phyloP scores from a whole-genome alignment of 2,888 invertebrate genomes.

The Leptarthrus brevirostris region DNA sequence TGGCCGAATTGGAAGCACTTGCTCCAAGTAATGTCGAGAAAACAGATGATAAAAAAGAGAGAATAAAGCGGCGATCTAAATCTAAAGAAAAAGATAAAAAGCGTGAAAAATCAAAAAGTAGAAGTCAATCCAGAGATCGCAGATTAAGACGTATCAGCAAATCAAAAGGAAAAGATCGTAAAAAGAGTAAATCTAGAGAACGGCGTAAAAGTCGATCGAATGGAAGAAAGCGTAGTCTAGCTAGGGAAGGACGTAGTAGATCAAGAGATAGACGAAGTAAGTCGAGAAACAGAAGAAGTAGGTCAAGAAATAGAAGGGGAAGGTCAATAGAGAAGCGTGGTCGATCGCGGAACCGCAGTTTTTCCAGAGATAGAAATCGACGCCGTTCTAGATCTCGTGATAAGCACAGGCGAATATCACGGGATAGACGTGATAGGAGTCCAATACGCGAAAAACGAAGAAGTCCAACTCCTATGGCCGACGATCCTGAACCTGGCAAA shows the following conservation, averaged over 20 bases:
- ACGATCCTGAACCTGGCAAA: slow-evolving; percentile 83
- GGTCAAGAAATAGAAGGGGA: slow-evolving; percentile 16
- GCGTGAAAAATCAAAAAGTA: slow-evolving; percentile 42
- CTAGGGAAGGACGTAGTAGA: slow-evolving; percentile 59
- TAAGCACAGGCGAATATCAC: slow-evolving; percentile 15
- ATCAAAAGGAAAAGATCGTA: slow-evolving; percentile 57
- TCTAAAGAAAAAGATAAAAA: slow-evolving; percentile 54
- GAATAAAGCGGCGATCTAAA: slow-evolving; percentile 59
- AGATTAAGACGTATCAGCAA: slow-evolving; percentile 56
- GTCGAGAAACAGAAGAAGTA: not conserved
- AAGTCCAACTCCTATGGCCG: slow-evolving; percentile 68
- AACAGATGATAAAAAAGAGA: slow-evolving; percentile 56
- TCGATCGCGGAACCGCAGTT: slow-evolving; percentile 61
- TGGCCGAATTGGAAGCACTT: slow-evolving; percentile 86
- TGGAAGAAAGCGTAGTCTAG: slow-evolving; percentile 57
- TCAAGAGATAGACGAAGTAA: not conserved
- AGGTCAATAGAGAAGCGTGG: not conserved
- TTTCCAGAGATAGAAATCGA: slow-evolving; percentile 24
- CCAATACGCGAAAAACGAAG: slow-evolving; percentile 59
- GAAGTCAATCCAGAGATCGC: slow-evolving; percentile 50
- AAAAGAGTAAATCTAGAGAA: slow-evolving; percentile 53
- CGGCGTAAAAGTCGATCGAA: slow-evolving; percentile 54
- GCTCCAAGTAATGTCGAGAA: slow-evolving; percentile 74
- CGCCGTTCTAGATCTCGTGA: slow-evolving; percentile 58
- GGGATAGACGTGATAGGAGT: slow-evolving; percentile 47